Conservation (phyloP, 2,113 vertebrate species). For the Colaptes auratus region DNA sequence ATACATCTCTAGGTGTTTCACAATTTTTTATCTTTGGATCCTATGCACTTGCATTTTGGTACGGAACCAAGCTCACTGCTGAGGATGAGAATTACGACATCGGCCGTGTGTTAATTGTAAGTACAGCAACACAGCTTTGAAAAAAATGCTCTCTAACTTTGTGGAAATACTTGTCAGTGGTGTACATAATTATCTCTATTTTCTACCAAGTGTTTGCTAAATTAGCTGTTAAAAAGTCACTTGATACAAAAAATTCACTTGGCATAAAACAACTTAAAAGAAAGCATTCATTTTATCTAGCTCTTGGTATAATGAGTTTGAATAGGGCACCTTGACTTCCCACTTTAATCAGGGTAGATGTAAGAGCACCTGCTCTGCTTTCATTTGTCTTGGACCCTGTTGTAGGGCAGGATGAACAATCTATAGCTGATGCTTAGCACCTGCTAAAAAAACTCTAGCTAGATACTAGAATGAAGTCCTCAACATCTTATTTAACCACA, state of each 20-base stretch:
- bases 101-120: constrained; percentile 82
- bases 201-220: neutral
- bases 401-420: neutral
- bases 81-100: constrained; percentile 80
- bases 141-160: neutral
- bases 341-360: neutral
- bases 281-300: neutral
- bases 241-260: neutral
- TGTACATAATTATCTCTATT: neutral
- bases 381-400: neutral
- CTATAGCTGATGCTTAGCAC: neutral
- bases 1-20: constrained; percentile 76
- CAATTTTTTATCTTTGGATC: constrained; percentile 81
- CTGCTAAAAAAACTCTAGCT: neutral
- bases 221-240: neutral
- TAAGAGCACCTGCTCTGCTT: neutral
- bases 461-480: neutral
- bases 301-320: neutral
- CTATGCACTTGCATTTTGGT: constrained; percentile 87
- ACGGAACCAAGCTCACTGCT: constrained; percentile 81
- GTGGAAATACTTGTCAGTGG: neutral
- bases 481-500: neutral
- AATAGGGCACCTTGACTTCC: neutral
- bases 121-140: constrained; percentile 24
- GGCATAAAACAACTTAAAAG: neutral